Base-by-base conservation (phyloP, 2,113 vertebrate genomes). In the Actenoides lindsayi region DNA sequence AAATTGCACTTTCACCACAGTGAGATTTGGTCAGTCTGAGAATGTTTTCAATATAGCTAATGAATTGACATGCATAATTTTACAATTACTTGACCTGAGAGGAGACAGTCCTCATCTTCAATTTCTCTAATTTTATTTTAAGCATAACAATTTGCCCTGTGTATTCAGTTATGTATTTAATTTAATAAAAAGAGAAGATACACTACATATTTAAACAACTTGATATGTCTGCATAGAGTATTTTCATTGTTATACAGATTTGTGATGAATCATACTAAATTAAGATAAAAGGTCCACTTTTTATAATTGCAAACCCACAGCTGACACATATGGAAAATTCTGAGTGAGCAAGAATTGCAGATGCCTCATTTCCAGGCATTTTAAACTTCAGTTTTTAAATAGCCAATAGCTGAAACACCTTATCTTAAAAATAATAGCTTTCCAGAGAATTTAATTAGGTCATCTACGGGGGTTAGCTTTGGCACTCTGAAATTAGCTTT, bases 391-490 rank as follows among this genome's bases (percentile, higher is more conserved):
- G 35, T 37, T 88, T 94, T 94, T 69, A 76, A 94, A 83, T 51
- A 90, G 41, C 23, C 35, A 85, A 35, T 60, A 62, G 56, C 31
- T 82, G 75, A 82, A 87, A 60, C 35, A 83, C 44, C n/a, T 77
- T 65, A 42, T 83, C 65, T 85, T 78, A 95, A 78, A 92, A 90
- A 91, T 89, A 89, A 80, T 86, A 91, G 56, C 70, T 95, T 96
- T 97, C 89, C 46, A 64, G 71, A 91, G 60, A 69, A 57, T 96
- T 96, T 96, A 97, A 97, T 97, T 92, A 95, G 87, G 63, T 86
- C 76, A 85, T 78, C 51, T 75, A 83, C 53, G 83, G 83, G 56
- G 67, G 87, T 86, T 93, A 89, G 91, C 89, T 92, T 48, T 93
- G 78, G 88, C 84, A 82, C 37, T 87, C 73, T 50, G 89, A 96